Evolutionary conservation across 2,888 invertebrate genomes (phyloP).

Genomic region (Catocala fraxini): DNA sequence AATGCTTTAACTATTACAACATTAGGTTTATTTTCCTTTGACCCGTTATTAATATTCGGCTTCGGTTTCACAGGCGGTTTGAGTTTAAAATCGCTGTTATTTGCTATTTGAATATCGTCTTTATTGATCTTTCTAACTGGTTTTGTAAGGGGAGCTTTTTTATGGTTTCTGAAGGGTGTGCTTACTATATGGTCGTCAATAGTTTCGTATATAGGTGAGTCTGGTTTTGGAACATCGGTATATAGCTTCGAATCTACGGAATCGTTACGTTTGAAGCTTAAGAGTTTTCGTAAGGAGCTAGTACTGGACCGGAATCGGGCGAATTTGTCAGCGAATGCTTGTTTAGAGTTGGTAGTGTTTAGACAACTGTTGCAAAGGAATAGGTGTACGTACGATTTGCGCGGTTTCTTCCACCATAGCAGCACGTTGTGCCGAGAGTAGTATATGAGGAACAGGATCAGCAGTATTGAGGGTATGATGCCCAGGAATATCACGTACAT

Average conservation of each 20-base stretch:
- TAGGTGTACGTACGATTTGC: conserved; percentile 82
- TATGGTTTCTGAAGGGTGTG: conserved; percentile 39
- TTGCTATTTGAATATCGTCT: conserved; percentile 72
- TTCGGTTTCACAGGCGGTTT: conserved; percentile 38
- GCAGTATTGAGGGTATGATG: conserved; percentile 91
- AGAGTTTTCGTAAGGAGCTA: conserved; percentile 33
- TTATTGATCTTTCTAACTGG: conserved; percentile 70
- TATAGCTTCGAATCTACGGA: conserved; percentile 24
- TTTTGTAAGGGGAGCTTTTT: conserved; percentile 57
- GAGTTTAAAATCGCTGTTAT: conserved; percentile 42
- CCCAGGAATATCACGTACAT: conserved; percentile 96
- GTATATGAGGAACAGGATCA: conserved; percentile 91
- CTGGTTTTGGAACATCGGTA: conserved; percentile 22
- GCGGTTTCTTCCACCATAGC: conserved; percentile 83
- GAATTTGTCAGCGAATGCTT: conserved; percentile 42
- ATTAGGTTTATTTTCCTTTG: conserved; percentile 60
- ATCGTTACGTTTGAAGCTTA: conserved; percentile 44
- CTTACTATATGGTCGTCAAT: conserved; percentile 26
- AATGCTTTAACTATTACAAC: conserved; percentile 88
- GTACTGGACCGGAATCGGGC: conserved; percentile 46
- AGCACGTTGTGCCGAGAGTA: conserved; percentile 91
- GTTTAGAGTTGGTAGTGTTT: conserved; percentile 29
- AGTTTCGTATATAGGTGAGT: conserved; percentile 39
- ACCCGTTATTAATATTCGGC: conserved; percentile 25
- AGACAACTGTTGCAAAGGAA: conserved; percentile 45